These are phyloP conservation scores for Lordiphosa stackelbergi DNA, from an alignment of 1,140 invertebrate genomes.

Conservation along the genomic window DNA sequence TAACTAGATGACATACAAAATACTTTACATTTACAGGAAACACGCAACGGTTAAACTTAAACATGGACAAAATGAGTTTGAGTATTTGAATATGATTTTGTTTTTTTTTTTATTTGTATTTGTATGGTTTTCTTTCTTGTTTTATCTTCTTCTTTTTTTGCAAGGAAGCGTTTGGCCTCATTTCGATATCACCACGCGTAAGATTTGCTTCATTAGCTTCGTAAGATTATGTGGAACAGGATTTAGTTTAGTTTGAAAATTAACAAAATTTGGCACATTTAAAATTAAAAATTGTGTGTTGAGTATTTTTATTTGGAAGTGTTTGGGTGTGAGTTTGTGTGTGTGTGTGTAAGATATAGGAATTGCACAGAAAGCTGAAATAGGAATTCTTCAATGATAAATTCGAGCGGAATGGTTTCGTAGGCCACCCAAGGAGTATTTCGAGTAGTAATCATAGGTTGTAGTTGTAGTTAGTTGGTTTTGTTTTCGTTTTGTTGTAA, in stretches of 20 bases:
- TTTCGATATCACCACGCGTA: constrained; percentile 69
- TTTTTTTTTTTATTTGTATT: background rate
- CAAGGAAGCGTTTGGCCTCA: constrained; percentile 72
- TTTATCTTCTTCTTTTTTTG: constrained; percentile 14
- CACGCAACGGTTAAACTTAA: constrained; percentile 21
- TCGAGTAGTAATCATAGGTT: constrained; percentile 27
- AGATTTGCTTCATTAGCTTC: constrained; percentile 65
- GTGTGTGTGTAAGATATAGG: constrained; percentile 44
- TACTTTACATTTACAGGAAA: constrained; percentile 65
- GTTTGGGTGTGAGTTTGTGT: constrained; percentile 39
- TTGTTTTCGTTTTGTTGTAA: constrained; percentile 36
- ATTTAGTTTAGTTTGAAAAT: constrained; percentile 26
- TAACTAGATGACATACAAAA: constrained; percentile 40
- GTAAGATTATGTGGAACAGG: constrained; percentile 40
- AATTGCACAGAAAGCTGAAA: constrained; percentile 73
- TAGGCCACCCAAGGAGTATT: constrained; percentile 44
- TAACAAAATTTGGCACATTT: constrained; percentile 70
- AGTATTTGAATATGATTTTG: background rate
- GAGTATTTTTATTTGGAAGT: constrained; percentile 67
- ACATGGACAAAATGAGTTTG: constrained; percentile 15
- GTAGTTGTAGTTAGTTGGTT: constrained; percentile 27
- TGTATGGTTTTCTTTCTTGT: constrained; percentile 1
- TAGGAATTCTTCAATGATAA: constrained; percentile 68
- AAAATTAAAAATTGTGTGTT: constrained; percentile 64
- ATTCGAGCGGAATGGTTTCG: constrained; percentile 33